A percentile compares a stretch with the other conserved stretches of the same genome.
These are phyloP conservation scores for Smittia sp. DNA, from an alignment of 2,888 invertebrate species.

Conservation along the genomic window DNA sequence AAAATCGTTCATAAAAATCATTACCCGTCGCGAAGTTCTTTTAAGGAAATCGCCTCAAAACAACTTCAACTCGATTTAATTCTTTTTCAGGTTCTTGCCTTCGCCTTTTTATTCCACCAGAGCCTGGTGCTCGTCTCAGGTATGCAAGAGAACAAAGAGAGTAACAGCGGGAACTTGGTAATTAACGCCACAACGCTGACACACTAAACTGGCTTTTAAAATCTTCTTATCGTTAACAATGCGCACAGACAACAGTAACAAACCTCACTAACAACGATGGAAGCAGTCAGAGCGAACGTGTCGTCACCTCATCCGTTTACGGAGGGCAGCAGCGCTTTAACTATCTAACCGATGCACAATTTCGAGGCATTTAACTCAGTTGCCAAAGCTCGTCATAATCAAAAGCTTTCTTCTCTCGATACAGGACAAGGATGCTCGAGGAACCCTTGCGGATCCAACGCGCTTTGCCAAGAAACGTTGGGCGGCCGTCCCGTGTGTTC, in stretches of 20 bases:
- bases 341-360: slow-evolving; percentile 19
- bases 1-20: too few relatives aligned
- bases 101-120: neutral
- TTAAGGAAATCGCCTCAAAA: neutral
- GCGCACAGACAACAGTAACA: slow-evolving; percentile 31
- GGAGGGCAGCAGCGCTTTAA: neutral
- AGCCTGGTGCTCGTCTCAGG: slow-evolving; percentile 18
- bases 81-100: slow-evolving; percentile 7
- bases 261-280: slow-evolving; percentile 22
- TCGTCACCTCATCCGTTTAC: slow-evolving; percentile 28
- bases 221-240: neutral
- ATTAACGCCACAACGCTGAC: slow-evolving; percentile 8
- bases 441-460: slow-evolving; percentile 66
- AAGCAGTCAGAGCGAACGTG: neutral
- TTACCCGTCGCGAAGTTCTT: too few relatives aligned
- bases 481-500: slow-evolving; percentile 77
- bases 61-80: neutral
- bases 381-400: too few relatives aligned
- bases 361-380: slow-evolving; percentile 23
- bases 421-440: slow-evolving; percentile 55
- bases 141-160: slow-evolving; percentile 13
- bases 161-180: slow-evolving; percentile 9
- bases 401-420: too few relatives aligned
- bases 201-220: too few relatives aligned
- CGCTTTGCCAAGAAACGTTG: slow-evolving; percentile 62